These are phyloP conservation scores for Campopleginae sp. DNA, from an alignment of 2,888 invertebrate genomes.

Conservation along the genomic window DNA sequence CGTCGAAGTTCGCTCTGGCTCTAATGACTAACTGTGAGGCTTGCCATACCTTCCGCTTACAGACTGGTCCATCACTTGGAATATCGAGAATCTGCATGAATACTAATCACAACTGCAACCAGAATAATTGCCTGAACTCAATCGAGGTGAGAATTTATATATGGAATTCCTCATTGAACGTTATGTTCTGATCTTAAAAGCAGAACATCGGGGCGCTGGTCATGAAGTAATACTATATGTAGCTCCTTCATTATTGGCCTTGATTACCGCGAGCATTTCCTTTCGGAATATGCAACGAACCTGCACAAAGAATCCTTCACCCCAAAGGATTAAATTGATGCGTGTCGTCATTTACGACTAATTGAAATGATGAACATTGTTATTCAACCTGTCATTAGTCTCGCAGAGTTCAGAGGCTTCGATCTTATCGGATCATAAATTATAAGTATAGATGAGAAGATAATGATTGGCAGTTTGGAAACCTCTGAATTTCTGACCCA, in stretches of 20 bases:
- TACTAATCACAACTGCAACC: not conserved
- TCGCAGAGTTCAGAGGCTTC: slow-evolving; percentile 71
- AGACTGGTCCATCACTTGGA: not conserved
- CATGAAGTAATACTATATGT: not conserved
- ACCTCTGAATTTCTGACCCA: not conserved
- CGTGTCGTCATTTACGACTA: slow-evolving; percentile 80
- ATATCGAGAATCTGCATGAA: not conserved
- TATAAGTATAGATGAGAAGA: slow-evolving; percentile 51
- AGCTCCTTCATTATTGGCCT: not conserved
- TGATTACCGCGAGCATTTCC: slow-evolving; percentile 7
- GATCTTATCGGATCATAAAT: slow-evolving; percentile 78
- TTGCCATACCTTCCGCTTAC: not conserved
- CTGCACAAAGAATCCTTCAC: slow-evolving; percentile 15
- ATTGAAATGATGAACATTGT: slow-evolving; percentile 82
- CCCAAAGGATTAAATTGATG: slow-evolving; percentile 23
- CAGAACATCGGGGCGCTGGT: not conserved
- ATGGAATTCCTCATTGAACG: not conserved
- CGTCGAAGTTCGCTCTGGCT: slow-evolving; percentile 13
- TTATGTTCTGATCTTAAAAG: not conserved
- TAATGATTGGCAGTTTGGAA: slow-evolving; percentile 31
- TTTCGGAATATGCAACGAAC: slow-evolving; percentile 18
- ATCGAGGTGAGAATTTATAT: not conserved
- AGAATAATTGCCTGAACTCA: not conserved
- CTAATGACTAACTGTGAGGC: slow-evolving; percentile 6
- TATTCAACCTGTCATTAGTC: slow-evolving; percentile 80